Evolutionary conservation across 2,113 vertebrate genomes (phyloP).

Genomic region (Setophaga kirtlandii): DNA sequence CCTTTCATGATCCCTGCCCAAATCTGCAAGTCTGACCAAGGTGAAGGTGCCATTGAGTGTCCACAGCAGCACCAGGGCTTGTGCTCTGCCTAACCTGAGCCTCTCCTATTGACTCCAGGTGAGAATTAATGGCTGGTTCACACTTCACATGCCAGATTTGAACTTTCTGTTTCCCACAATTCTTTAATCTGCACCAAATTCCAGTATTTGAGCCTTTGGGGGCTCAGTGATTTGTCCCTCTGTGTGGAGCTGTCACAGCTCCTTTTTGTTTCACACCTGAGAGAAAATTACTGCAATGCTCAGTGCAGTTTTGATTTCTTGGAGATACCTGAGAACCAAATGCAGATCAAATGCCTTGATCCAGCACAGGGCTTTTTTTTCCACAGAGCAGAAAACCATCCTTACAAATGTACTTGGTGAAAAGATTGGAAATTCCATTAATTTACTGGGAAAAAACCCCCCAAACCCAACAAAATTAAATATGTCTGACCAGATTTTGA

Average conservation of each 20-base stretch:
- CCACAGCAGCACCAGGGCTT: background rate
- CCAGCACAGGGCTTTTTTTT: background rate
- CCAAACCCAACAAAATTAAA: background rate
- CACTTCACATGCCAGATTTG: background rate
- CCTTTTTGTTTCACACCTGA: background rate
- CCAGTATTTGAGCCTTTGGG: background rate
- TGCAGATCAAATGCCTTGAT: background rate
- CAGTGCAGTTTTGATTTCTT: background rate
- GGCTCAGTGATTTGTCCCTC: background rate
- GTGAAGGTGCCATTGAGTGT: background rate
- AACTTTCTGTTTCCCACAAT: background rate
- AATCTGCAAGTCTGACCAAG: background rate
- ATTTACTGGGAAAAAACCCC: background rate
- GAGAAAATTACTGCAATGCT: background rate
- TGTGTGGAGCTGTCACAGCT: background rate
- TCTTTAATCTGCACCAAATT: background rate
- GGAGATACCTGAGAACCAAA: background rate
- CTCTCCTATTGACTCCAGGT: background rate
- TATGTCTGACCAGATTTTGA: background rate
- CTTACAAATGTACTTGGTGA: background rate
- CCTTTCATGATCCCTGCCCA: background rate
- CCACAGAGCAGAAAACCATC: background rate
- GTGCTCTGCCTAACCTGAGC: background rate
- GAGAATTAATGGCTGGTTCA: background rate
- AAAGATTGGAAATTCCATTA: background rate